Evolutionary conservation across 2,888 invertebrate genomes (phyloP), one percentile per base, ranked within the genome.

Genomic region (Rotaria magnacalcarata): DNA sequence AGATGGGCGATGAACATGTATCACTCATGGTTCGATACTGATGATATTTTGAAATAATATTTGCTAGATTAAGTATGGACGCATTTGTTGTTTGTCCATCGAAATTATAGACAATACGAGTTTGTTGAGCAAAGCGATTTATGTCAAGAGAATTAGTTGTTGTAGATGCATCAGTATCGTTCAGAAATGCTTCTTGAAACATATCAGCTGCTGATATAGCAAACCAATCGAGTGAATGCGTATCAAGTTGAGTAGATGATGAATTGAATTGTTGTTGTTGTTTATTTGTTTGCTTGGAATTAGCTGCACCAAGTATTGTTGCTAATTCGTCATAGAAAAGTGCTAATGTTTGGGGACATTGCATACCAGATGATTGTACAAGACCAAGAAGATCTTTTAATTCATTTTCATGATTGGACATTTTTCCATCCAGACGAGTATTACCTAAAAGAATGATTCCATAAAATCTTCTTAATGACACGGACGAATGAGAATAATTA

Each of bases 121-220:
- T 80, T 80, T 43, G 80, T 47, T 80, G 80, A n/a, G 80, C n/a
- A 80, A 80, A 80, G 47, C 47, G 43, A 43, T 43, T 43, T 24
- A 6, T 21, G 47, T 80, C 80, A 24, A 47, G 2, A n/a, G 47
- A 47, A 43, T 47, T 47, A 14, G 43, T n/a, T 47, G 47, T 80
- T 24, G 14, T 0, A 4, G 80, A 80, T 80, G n/a, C 14, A 67
- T 34, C 6, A 67, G 19, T 67, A 67, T 67, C 67, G 24, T 67
- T 67, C 34, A 67, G 67, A 80, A 80, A 80, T n/a, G 80, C 80
- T 24, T 80, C 47, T 80, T 43, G 47, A 80, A 80, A 80, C 47
- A 47, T 80, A n/a, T 80, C 80, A 24, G 80, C 80, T 47, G 80
- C 80, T 80, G 80, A 80, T 10, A 47, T 80, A n/a, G 80, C 80